Conservation (phyloP, 1,140 invertebrate species). For the Caenorhabditis inopinata region DNA sequence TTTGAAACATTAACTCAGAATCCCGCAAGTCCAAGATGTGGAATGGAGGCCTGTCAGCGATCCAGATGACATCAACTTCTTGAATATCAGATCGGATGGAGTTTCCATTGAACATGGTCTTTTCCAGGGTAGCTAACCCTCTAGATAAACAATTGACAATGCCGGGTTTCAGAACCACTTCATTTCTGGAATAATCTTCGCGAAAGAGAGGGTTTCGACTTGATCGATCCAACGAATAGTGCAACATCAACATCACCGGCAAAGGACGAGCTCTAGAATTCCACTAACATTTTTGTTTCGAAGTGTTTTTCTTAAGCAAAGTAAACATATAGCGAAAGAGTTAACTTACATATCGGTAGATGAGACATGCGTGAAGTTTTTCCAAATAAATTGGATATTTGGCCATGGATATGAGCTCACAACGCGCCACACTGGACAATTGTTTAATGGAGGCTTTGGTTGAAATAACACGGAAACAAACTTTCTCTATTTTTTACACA, state of each 20-base stretch:
- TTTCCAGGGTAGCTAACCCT: conserved; percentile 12
- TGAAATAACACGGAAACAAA: no score
- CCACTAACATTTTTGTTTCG: no score
- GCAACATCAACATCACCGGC: not conserved
- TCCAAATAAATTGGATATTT: no score
- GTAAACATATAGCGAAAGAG: no score
- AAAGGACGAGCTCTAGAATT: not conserved
- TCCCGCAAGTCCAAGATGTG: not conserved
- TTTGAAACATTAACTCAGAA: not conserved
- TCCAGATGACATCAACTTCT: conserved; percentile 13
- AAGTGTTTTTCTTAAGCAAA: no score
- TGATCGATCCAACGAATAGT: not conserved
- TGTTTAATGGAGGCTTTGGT: no score
- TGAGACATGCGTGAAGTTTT: no score
- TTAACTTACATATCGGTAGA: no score
- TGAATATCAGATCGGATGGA: not conserved
- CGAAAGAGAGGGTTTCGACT: not conserved
- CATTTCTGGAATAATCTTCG: conserved; percentile 1
- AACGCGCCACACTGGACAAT: no score
- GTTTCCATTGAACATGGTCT: not conserved
- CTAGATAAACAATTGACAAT: no score
- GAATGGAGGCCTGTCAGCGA: conserved; percentile 11
- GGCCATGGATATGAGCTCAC: no score
- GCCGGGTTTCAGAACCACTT: not conserved
- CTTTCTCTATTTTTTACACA: no score